Conservation (phyloP, 92 coral and sea anemone species). For the Bergia sp. region DNA sequence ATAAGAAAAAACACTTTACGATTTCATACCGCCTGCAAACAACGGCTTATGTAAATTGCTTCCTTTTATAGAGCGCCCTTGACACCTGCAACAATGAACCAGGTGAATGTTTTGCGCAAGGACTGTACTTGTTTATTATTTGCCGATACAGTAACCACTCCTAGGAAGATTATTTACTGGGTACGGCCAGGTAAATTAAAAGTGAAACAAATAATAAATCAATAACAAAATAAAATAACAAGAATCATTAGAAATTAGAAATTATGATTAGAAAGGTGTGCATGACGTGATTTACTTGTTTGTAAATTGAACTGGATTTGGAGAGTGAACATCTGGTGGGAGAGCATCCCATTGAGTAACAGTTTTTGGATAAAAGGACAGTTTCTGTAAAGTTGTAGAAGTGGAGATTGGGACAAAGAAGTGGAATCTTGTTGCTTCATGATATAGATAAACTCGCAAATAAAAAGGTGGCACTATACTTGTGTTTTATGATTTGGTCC, state of each 20-base stretch:
- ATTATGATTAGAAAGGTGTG: background rate
- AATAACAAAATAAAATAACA: background rate
- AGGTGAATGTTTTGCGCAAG: background rate
- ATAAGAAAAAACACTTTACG: background rate
- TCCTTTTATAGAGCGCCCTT: background rate
- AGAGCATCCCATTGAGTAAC: background rate
- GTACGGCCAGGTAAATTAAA: background rate
- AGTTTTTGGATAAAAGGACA: constrained; percentile 2
- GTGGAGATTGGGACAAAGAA: constrained; percentile 15
- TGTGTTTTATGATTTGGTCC: background rate
- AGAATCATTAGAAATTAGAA: background rate
- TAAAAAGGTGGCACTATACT: background rate
- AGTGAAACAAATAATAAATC: background rate
- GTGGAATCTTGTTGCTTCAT: background rate
- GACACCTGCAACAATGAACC: background rate
- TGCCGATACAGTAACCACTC: background rate
- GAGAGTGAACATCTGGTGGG: background rate
- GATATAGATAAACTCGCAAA: background rate
- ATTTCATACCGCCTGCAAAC: background rate
- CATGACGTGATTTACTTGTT: background rate
- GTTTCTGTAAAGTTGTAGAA: constrained; percentile 14
- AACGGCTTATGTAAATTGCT: background rate
- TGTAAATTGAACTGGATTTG: background rate
- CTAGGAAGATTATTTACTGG: background rate
- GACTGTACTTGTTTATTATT: background rate